Base-by-base conservation (phyloP, 2,888 invertebrate species). In the Trisateles emortualis region DNA sequence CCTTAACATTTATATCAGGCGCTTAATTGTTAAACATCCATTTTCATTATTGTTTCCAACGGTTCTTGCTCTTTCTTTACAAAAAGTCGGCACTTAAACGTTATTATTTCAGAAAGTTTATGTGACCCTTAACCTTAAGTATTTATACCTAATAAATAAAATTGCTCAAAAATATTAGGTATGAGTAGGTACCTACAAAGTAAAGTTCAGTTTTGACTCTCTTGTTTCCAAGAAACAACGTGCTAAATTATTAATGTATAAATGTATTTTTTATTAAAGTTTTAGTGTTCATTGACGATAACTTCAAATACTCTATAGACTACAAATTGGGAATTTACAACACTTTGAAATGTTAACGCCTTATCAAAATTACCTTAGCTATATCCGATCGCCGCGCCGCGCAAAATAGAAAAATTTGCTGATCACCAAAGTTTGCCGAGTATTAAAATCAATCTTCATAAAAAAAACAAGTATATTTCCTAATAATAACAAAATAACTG, bases 401-500 rank as follows among this genome's bases (percentile, higher is more conserved):
- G 79, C 72, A 73, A 78, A 76, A 74, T 44, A 50, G 61, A 69
- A 57, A 76, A 24, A 69, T 72, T 71, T 68, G 52, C 58, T 58
- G 64, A 49, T 58, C 72, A 70, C 56, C 59, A 64, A 68, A 64
- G 71, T 43, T 13, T 35, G 16, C 22, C 26, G 16, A 36, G 11
- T 81, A 84, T 84, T 82, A 81, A 79, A 86, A 87, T 85, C 80
- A 86, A 81, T 81, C 64, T 72, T 61, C 62, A 74, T 74, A 66
- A 76, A 80, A 74, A 60, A 70, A 72, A 81, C 79, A 82, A 80
- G 68, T 80, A 69, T 81, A 81, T 81, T 79, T 68, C 65, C 66
- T 73, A 53, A 45, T 59, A 74, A 78, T 72, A 81, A 79, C 80
- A 82, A 84, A 79, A 74, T 72, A 68, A 76, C 63, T 63, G 57